Evolutionary conservation across 2,797 vertebrate genomes (phyloP).

Genomic region (Scarus forsteni): DNA sequence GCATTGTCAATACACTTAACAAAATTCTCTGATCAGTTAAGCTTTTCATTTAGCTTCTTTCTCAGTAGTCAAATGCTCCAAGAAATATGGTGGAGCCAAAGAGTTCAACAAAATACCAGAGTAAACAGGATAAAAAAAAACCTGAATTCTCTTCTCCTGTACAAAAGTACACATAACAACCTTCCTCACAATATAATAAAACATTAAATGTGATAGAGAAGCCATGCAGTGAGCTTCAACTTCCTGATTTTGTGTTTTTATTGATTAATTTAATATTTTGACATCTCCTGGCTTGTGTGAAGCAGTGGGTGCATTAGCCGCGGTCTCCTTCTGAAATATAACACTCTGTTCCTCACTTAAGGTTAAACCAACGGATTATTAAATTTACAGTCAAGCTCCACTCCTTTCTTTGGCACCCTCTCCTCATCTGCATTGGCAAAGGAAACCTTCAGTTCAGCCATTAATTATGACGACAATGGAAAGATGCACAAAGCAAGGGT

Average conservation of each 20-base stretch:
- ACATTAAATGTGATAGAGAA: conserved; percentile 40
- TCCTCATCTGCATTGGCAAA: conserved; percentile 77
- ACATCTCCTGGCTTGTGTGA: conserved; percentile 58
- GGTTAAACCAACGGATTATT: conserved; percentile 79
- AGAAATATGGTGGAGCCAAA: too few relatives aligned
- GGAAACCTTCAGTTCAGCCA: conserved; percentile 76
- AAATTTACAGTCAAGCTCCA: conserved; percentile 75
- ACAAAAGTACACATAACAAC: conserved; percentile 8
- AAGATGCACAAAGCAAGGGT: conserved; percentile 83
- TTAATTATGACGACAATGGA: conserved; percentile 82
- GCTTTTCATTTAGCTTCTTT: too few relatives aligned
- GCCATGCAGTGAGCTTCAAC: conserved; percentile 60
- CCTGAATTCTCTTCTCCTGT: neutral
- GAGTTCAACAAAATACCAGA: too few relatives aligned
- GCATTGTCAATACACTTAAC: too few relatives aligned
- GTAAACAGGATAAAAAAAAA: too few relatives aligned
- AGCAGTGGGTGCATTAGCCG: conserved; percentile 60
- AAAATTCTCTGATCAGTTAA: too few relatives aligned
- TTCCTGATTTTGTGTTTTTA: conserved; percentile 65
- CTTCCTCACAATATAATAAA: conserved; percentile 31
- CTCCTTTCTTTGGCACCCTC: conserved; percentile 59
- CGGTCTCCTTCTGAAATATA: conserved; percentile 57
- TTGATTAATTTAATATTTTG: conserved; percentile 73
- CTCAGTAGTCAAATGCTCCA: too few relatives aligned
- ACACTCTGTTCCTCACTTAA: conserved; percentile 68